A percentile compares a stretch with the other conserved stretches of the same genome.
These are phyloP conservation scores for Ischnura elegans DNA, from an alignment of 2,888 invertebrate genomes.

Conservation along the genomic window DNA sequence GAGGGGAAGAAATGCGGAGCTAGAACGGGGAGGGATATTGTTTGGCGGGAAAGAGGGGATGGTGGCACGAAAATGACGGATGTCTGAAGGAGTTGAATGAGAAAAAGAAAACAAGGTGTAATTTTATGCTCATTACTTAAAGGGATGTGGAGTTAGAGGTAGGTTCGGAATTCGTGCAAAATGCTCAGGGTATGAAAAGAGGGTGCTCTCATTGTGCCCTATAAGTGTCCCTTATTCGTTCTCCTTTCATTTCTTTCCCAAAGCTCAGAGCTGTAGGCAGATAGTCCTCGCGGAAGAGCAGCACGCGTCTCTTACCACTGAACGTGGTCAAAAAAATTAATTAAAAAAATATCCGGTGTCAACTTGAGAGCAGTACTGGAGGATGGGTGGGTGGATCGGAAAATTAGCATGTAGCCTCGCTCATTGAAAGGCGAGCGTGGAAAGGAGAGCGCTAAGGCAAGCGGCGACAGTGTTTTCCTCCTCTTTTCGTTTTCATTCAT, in stretches of 20 bases:
- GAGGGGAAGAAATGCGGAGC: not conserved
- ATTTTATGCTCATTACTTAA: slow-evolving; percentile 16
- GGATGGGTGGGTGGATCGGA: slow-evolving; percentile 54
- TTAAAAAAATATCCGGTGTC: not conserved
- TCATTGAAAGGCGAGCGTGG: not conserved
- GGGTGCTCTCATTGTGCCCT: not conserved
- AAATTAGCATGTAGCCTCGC: slow-evolving; percentile 56
- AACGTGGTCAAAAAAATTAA: slow-evolving; percentile 8
- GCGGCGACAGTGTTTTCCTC: not conserved
- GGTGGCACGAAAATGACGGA: slow-evolving; percentile 2
- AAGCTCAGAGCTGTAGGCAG: slow-evolving; percentile 37
- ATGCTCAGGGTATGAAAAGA: slow-evolving; percentile 19
- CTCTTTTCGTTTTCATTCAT: not conserved
- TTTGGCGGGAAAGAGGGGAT: not conserved
- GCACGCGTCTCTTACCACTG: slow-evolving; percentile 19
- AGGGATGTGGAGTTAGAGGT: not conserved
- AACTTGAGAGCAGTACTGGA: slow-evolving; percentile 17
- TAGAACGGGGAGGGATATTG: not conserved
- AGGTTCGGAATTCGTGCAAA: not conserved
- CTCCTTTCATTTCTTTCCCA: not conserved
- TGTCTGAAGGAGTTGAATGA: not conserved
- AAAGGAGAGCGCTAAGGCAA: not conserved
- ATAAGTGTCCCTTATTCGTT: slow-evolving; percentile 42
- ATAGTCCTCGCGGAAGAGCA: slow-evolving; percentile 29
- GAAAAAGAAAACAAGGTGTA: slow-evolving; percentile 8